phyloP scores from a whole-genome alignment of 2,888 invertebrate genomes.

The Latrodectus elegans region DNA sequence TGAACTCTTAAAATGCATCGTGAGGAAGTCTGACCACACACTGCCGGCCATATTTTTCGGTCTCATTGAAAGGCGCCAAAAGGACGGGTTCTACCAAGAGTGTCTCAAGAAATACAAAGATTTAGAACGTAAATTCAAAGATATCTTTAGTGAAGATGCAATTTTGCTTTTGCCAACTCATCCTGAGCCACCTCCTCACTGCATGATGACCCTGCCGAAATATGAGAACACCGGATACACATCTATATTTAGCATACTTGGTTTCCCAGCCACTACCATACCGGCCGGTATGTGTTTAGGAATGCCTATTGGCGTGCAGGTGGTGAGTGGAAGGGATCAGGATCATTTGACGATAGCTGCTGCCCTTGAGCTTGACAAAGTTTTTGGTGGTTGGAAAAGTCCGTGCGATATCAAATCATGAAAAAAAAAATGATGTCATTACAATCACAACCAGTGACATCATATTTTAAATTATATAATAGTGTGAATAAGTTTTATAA shows the following conservation, averaged over 20 bases:
- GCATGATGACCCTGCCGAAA: constrained; percentile 87
- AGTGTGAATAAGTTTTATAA: too few species aligned
- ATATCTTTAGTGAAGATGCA: constrained; percentile 79
- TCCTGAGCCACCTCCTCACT: constrained; percentile 90
- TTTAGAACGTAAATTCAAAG: constrained; percentile 7
- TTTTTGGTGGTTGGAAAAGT: constrained; percentile 86
- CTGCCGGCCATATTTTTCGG: constrained; percentile 4
- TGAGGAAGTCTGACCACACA: constrained; percentile 7
- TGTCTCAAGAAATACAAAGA: background rate
- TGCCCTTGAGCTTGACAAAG: constrained; percentile 84
- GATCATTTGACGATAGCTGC: constrained; percentile 88
- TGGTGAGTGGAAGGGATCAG: constrained; percentile 78
- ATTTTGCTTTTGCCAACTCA: constrained; percentile 92
- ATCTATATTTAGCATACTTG: constrained; percentile 88
- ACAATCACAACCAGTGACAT: too few species aligned
- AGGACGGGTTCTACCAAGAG: constrained; percentile 2
- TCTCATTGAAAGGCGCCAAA: background rate
- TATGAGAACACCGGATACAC: constrained; percentile 91
- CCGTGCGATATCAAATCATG: constrained; percentile 22
- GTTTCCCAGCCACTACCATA: constrained; percentile 89
- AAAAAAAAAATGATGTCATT: background rate
- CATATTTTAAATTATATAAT: too few species aligned
- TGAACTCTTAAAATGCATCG: constrained; percentile 5
- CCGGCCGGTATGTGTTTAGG: constrained; percentile 84
- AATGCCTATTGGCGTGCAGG: constrained; percentile 85